Conservation (phyloP, 2,888 invertebrate species). For the Ptychoptera contaminata region DNA sequence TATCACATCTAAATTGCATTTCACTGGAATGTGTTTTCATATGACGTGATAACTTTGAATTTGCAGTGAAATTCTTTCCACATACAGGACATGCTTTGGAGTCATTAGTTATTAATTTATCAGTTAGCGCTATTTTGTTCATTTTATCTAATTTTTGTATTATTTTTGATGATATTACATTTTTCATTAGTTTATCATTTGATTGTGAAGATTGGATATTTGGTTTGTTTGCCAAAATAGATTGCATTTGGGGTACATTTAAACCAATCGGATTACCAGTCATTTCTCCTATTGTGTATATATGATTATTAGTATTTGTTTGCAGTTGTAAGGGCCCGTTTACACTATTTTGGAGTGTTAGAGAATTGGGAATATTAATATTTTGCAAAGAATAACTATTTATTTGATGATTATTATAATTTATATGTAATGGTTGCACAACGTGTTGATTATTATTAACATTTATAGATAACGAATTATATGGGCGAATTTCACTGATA, state of each 20-base stretch:
- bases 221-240: too few species aligned
- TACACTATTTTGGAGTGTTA: constrained; percentile 2
- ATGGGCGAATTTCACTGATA: constrained; percentile 3
- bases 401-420: constrained; percentile 13
- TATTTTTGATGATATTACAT: too few species aligned
- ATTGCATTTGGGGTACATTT: too few species aligned
- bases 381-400: constrained; percentile 22
- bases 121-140: too few species aligned
- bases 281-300: constrained; percentile 4
- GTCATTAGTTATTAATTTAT: too few species aligned
- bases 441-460: too few species aligned
- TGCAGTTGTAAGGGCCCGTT: not conserved
- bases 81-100: constrained; percentile 1
- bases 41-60: constrained; percentile 28
- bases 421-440: too few species aligned
- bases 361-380: constrained; percentile 10
- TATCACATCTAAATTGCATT: constrained; percentile 29
- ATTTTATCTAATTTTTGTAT: too few species aligned
- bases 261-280: not conserved
- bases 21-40: constrained; percentile 30
- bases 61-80: constrained; percentile 20
- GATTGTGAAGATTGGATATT: too few species aligned
- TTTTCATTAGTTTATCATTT: too few species aligned
- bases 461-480: too few species aligned
- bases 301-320: not conserved